These are phyloP conservation scores for Trisateles emortualis DNA, from an alignment of 2,888 invertebrate species.

Conservation along the genomic window DNA sequence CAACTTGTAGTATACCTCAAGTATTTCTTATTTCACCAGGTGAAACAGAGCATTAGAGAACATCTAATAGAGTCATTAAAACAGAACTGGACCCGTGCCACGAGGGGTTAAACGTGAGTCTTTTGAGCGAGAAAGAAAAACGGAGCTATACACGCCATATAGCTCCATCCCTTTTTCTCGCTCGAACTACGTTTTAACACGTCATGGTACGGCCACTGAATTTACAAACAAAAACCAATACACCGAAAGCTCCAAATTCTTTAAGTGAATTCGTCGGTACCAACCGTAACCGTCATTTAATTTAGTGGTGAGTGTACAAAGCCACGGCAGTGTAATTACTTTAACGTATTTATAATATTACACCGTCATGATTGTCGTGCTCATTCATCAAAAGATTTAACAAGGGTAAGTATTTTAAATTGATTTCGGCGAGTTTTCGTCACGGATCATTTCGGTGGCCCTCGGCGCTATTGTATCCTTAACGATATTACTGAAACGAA, in stretches of 20 bases:
- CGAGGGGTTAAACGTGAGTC: too few relatives aligned
- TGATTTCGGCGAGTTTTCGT: constrained; percentile 74
- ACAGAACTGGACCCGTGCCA: too few relatives aligned
- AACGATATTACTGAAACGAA: constrained; percentile 65
- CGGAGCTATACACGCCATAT: too few relatives aligned
- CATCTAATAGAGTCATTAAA: too few relatives aligned
- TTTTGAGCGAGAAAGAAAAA: too few relatives aligned
- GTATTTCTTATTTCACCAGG: too few relatives aligned
- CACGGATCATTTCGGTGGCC: constrained; percentile 72
- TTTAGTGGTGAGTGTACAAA: constrained; percentile 28
- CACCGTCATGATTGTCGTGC: constrained; percentile 51
- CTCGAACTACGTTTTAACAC: too few relatives aligned
- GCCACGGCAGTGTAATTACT: constrained; percentile 32
- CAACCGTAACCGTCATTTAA: constrained; percentile 24
- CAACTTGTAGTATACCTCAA: too few relatives aligned
- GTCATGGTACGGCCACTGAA: too few relatives aligned
- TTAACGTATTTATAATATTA: constrained; percentile 47
- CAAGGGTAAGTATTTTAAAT: constrained; percentile 77
- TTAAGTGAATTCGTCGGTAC: constrained; percentile 3
- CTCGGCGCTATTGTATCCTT: constrained; percentile 67
- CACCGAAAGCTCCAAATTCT: background rate
- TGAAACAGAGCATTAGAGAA: too few relatives aligned
- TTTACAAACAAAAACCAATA: background rate
- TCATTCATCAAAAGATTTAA: constrained; percentile 69
- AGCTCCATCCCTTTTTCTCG: background rate